Evolutionary conservation across 2,888 invertebrate genomes (phyloP).

Genomic region (Meandrusa payeni): DNA sequence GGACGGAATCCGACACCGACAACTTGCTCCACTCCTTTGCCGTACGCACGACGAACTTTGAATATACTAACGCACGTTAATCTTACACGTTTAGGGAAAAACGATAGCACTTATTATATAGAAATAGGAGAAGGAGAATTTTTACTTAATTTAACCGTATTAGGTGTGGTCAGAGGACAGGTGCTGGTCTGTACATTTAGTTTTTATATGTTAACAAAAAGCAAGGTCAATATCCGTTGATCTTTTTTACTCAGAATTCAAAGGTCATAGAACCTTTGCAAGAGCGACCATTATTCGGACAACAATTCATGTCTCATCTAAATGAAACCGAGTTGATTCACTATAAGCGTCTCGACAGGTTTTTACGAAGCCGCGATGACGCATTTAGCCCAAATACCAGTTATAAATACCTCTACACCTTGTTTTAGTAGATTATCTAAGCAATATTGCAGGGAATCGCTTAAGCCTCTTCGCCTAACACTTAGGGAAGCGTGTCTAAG

Average conservation of each 20-base stretch:
- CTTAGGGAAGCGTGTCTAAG: conserved; percentile 1
- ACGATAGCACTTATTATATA: too few relatives aligned
- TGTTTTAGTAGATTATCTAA: neutral
- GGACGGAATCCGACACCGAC: too few relatives aligned
- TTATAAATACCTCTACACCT: conserved; percentile 12
- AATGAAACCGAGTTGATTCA: conserved; percentile 16
- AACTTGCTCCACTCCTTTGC: too few relatives aligned
- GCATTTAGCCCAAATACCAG: conserved; percentile 11
- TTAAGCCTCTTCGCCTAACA: conserved; percentile 3
- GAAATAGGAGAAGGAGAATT: too few relatives aligned
- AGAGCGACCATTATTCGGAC: neutral
- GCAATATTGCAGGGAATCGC: conserved; percentile 9
- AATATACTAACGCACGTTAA: too few relatives aligned
- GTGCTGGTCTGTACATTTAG: too few relatives aligned
- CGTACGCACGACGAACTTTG: too few relatives aligned
- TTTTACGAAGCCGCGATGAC: conserved; percentile 10
- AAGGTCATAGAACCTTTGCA: conserved; percentile 17
- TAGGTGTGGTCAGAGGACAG: too few relatives aligned
- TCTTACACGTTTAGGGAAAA: too few relatives aligned
- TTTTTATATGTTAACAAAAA: too few relatives aligned
- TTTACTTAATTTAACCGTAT: too few relatives aligned
- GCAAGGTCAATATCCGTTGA: conserved; percentile 1
- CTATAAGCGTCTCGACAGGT: conserved; percentile 17
- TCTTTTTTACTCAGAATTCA: neutral
- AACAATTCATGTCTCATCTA: conserved; percentile 4